These are phyloP conservation scores for Cynoglossus semilaevis DNA, from an alignment of 2,113 vertebrate species.

Conservation along the genomic window DNA sequence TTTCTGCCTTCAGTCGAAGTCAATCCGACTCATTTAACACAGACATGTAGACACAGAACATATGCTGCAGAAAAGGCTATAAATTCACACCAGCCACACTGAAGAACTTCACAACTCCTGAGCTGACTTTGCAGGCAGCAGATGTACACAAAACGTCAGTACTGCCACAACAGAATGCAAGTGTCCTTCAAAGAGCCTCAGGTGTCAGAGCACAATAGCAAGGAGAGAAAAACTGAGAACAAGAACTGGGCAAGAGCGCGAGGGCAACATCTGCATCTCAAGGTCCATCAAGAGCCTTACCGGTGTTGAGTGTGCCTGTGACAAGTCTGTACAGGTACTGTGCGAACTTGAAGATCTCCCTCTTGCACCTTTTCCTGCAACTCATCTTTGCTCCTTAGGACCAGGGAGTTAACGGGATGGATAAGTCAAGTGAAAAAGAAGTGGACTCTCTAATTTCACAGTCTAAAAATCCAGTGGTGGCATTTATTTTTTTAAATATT, in stretches of 20 bases:
- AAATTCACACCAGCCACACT: slow-evolving; percentile 7
- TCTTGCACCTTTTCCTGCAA: slow-evolving; percentile 95
- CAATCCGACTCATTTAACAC: background rate
- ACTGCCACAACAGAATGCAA: background rate
- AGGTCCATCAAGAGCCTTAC: slow-evolving; percentile 75
- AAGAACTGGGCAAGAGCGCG: background rate
- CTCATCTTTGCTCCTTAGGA: slow-evolving; percentile 81
- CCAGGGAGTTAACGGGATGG: background rate
- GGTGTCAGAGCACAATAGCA: background rate
- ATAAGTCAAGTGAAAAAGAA: slow-evolving; percentile 46
- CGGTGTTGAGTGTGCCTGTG: slow-evolving; percentile 92
- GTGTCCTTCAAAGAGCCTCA: background rate
- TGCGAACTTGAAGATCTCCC: slow-evolving; percentile 93
- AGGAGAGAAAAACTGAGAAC: background rate
- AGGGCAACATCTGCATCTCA: background rate
- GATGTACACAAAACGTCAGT: slow-evolving; percentile 24
- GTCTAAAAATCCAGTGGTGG: slow-evolving; percentile 37
- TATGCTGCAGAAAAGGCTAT: slow-evolving; percentile 9
- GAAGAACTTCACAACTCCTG: slow-evolving; percentile 16
- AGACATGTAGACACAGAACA: slow-evolving; percentile 16
- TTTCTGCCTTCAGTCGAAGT: slow-evolving; percentile 5
- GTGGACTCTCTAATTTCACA: slow-evolving; percentile 53
- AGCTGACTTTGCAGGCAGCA: slow-evolving; percentile 3
- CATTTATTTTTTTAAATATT: slow-evolving; percentile 21
- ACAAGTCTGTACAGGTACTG: slow-evolving; percentile 93